A percentile compares a stretch with the other conserved stretches of the same genome.
phyloP scores from a whole-genome alignment of 2,797 vertebrate genomes.

The Brachyalestes nurse region DNA sequence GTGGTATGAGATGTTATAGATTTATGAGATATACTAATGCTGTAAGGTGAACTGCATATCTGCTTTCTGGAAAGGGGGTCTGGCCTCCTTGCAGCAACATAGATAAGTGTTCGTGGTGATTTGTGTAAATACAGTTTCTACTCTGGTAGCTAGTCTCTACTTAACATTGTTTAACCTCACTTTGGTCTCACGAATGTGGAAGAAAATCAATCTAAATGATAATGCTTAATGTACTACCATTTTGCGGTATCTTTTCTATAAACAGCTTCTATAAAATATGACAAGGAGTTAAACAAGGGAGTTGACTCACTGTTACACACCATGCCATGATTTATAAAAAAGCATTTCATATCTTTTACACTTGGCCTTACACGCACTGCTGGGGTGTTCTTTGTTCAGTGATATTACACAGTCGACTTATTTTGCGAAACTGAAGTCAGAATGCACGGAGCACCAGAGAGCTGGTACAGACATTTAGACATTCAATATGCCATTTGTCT shows the following conservation, averaged over 20 bases:
- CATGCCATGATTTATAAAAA: not conserved
- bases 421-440: not conserved
- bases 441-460: not conserved
- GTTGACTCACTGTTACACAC: not conserved
- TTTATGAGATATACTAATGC: slow-evolving; percentile 38
- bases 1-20: slow-evolving; percentile 38
- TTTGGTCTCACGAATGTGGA: slow-evolving; percentile 38
- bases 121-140: slow-evolving; percentile 32
- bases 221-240: slow-evolving; percentile 7
- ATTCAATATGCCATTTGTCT: slow-evolving; percentile 7
- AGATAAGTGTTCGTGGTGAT: slow-evolving; percentile 32
- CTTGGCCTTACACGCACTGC: not conserved
- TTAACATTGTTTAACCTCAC: slow-evolving; percentile 50
- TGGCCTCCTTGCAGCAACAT: slow-evolving; percentile 30
- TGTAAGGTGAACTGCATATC: slow-evolving; percentile 26
- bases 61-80: slow-evolving; percentile 23
- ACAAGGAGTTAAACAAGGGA: not conserved
- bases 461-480: not conserved
- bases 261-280: slow-evolving; percentile 16
- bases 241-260: slow-evolving; percentile 9
- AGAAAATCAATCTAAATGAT: slow-evolving; percentile 24
- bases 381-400: not conserved
- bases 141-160: slow-evolving; percentile 38
- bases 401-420: slow-evolving; percentile 15
- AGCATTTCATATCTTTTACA: not conserved